Evolutionary conservation across 2,888 invertebrate species (phyloP).

Genomic region (Dyspetes luteomarginatus): DNA sequence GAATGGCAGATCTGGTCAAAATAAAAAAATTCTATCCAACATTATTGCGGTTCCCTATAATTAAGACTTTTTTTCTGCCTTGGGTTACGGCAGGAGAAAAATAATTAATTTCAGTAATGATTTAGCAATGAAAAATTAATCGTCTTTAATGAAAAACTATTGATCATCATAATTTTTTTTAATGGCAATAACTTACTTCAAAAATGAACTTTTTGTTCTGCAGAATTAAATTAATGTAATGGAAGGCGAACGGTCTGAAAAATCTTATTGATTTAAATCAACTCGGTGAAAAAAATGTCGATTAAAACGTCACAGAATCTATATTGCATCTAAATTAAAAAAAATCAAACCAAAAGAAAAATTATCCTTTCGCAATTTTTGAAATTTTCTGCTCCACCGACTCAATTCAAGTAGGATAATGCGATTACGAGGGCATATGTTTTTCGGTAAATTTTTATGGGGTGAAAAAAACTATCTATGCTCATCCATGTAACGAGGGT

Average conservation of each 20-base stretch:
- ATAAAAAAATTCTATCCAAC: not conserved
- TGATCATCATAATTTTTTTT: no score
- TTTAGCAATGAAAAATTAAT: no score
- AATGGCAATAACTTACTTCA: no score
- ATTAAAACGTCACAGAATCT: no score
- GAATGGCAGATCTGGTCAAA: conserved; percentile 20
- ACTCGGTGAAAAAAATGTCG: not conserved
- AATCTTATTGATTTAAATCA: no score
- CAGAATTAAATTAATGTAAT: no score
- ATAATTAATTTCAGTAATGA: no score
- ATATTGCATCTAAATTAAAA: no score
- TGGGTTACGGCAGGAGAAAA: no score
- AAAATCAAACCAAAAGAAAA: no score
- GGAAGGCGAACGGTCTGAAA: no score
- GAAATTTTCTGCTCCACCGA: not conserved
- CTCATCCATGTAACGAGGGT: not conserved
- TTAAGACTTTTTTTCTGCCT: not conserved
- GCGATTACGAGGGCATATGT: conserved; percentile 21
- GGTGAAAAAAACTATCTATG: conserved; percentile 3
- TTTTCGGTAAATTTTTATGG: conserved; percentile 8
- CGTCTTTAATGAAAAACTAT: no score
- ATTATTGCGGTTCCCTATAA: not conserved
- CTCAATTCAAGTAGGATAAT: conserved; percentile 25
- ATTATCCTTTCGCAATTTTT: not conserved
- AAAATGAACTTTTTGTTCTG: not conserved